Evolutionary conservation across 2,888 invertebrate species (phyloP), one percentile per base, ranked within the genome.

Genomic region (Himalopsyche kuldschensis): DNA sequence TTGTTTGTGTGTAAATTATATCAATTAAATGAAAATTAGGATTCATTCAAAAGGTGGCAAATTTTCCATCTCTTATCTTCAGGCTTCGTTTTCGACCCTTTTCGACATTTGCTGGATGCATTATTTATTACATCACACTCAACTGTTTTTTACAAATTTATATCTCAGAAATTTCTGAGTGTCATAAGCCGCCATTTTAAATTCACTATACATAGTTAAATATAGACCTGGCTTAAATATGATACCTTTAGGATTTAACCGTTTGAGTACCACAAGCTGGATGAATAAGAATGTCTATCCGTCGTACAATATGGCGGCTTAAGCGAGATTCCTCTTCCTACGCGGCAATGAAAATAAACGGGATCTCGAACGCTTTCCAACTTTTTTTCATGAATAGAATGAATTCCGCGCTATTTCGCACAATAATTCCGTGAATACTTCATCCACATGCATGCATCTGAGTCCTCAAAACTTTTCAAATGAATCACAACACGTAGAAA

Each of bases 301-400:
- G 11, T 15, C 69, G 11, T 15, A 69, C 69, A 69, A 69, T 8
- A 75, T 63, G 31, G 17, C 20, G 55, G 31, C 55, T 75, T 46
- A 47, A 41, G 48, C 82, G 55, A 83, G 82, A 83, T 35, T 83
- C 79, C 77, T 77, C 82, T 41, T 80, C 82, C 82, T 83, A 83
- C 82, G 82, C 82, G 80, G 63, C 77, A 83, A 80, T 83, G 82
- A 83, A 83, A 83, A 83, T 83, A 83, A 79, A 69, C 75, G 30
- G 80, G 75, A 32, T 32, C 75, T 17, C 75, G 32, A 75, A 77
- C 75, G 77, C 76, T 81, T 76, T 81, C 76, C 69, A 27, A 69
- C 69, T 69, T 69, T 69, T 69, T 69, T 69, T 55, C 69, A 27
- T 69, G 24, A 27, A 69, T 69, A 24, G 20, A 69, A 69, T 69